phyloP scores from a whole-genome alignment of 1,140 invertebrate species.

The Panagrolaimus sp. region DNA sequence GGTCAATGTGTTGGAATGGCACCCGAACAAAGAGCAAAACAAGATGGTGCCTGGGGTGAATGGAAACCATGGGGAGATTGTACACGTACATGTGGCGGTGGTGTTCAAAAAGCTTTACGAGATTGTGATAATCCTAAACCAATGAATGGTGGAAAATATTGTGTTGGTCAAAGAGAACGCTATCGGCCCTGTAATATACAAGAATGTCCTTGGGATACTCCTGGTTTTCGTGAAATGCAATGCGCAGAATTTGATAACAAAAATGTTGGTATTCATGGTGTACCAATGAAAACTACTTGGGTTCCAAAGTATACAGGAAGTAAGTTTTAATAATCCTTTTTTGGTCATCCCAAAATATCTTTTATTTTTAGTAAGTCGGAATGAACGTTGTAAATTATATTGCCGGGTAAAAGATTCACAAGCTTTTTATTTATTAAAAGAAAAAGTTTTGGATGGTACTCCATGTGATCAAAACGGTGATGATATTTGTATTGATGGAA shows the following conservation, averaged over 20 bases:
- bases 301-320: slow-evolving; percentile 75
- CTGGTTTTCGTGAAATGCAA: slow-evolving; percentile 74
- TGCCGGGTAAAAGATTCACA: slow-evolving; percentile 70
- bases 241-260: slow-evolving; percentile 73
- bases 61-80: slow-evolving; percentile 73
- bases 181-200: slow-evolving; percentile 68
- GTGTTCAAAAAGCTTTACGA: slow-evolving; percentile 71
- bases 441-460: slow-evolving; percentile 81
- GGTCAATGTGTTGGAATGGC: slow-evolving; percentile 70
- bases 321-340: slow-evolving; percentile 58
- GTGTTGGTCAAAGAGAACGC: slow-evolving; percentile 71
- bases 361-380: slow-evolving; percentile 64
- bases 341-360: not conserved
- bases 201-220: slow-evolving; percentile 67
- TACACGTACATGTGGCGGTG: slow-evolving; percentile 78
- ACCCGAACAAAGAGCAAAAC: slow-evolving; percentile 61
- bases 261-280: slow-evolving; percentile 60
- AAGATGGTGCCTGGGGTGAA: slow-evolving; percentile 75
- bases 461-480: slow-evolving; percentile 77
- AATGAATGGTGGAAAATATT: slow-evolving; percentile 68
- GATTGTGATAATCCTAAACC: slow-evolving; percentile 74
- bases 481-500: slow-evolving; percentile 77
- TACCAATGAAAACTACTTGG: slow-evolving; percentile 71
- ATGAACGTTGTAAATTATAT: slow-evolving; percentile 79
- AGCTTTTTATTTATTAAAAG: slow-evolving; percentile 72